Base-by-base conservation (phyloP, 2,888 invertebrate genomes). In the Clostera curtula region DNA sequence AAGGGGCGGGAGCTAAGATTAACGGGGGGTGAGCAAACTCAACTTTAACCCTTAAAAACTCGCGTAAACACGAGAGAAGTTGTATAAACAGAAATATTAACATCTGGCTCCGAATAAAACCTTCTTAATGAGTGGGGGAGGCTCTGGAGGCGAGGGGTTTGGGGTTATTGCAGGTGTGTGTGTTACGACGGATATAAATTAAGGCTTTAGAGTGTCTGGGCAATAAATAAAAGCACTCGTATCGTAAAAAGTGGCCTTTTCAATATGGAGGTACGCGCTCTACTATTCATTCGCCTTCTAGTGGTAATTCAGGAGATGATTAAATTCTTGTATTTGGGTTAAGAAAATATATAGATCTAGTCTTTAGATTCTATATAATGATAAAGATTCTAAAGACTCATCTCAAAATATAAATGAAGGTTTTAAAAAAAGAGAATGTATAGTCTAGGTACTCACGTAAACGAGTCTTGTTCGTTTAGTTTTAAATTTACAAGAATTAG, bases 21-120 rank as follows among this genome's bases (percentile, higher is more conserved):
- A 14, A 10, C 3, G 23, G 10, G 9, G 2, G 3, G 12, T 12
- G 8, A 22, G 22, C 5, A 14, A 18, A 19, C 24, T 28, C 33
- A 44, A 43, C 29, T 46, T 40, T 27, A 49, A 43, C 41, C 44
- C 46, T 46, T 44, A 46, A 46, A 48, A 49, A 43, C 42, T 47
- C 36, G 31, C 36, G 44, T 47, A 47, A 49, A 40, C 43, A 50
- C 38, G 29, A 33, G 14, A 21, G 31, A 50, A 49, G 45, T 49
- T 43, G 38, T 50, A 45, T 49, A 48, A 49, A 48, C 50, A 45
- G 48, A 45, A 45, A 49, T 50, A 47, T 49, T 50, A 49, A 48
- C 50, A 45, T 41, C 49, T 46, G 48, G 49, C 38, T 34, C 40
- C 31, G 50, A 44, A 50, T 45, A 48, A 47, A 48, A 45, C 35